Conservation (phyloP, 2,888 invertebrate species). For the Agonopterix arenella region DNA sequence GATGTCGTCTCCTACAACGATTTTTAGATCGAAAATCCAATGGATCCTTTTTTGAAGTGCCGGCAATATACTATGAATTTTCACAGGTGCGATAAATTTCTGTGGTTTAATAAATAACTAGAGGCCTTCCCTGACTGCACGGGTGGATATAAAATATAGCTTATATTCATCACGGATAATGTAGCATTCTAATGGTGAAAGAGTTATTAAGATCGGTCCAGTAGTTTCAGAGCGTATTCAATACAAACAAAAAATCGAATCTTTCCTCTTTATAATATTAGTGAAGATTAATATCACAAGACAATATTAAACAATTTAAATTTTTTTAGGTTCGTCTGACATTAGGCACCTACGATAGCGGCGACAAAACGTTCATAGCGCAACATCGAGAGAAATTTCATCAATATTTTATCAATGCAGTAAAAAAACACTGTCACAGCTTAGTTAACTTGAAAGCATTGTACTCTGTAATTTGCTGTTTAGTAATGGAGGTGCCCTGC, state of each 20-base stretch:
- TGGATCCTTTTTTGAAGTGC: conserved; percentile 54
- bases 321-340: conserved; percentile 53
- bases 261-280: too few relatives aligned
- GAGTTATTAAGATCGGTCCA: too few relatives aligned
- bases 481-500: conserved; percentile 78
- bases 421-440: conserved; percentile 56
- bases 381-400: conserved; percentile 67
- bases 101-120: too few relatives aligned
- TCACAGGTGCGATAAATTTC: conserved; percentile 32
- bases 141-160: too few relatives aligned
- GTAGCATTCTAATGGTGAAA: too few relatives aligned
- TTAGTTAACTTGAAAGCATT: conserved; percentile 71
- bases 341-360: conserved; percentile 42
- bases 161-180: too few relatives aligned
- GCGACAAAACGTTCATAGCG: conserved; percentile 71
- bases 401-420: conserved; percentile 42
- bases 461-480: conserved; percentile 72
- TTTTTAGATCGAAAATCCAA: conserved; percentile 76
- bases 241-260: too few relatives aligned
- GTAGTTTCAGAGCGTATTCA: too few relatives aligned
- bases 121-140: too few relatives aligned
- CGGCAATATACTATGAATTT: conserved; percentile 63
- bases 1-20: conserved; percentile 71
- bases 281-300: too few relatives aligned
- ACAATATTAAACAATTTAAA: too few relatives aligned